Conservation (phyloP, 2,797 vertebrate species). For the Saxicola maurus region DNA sequence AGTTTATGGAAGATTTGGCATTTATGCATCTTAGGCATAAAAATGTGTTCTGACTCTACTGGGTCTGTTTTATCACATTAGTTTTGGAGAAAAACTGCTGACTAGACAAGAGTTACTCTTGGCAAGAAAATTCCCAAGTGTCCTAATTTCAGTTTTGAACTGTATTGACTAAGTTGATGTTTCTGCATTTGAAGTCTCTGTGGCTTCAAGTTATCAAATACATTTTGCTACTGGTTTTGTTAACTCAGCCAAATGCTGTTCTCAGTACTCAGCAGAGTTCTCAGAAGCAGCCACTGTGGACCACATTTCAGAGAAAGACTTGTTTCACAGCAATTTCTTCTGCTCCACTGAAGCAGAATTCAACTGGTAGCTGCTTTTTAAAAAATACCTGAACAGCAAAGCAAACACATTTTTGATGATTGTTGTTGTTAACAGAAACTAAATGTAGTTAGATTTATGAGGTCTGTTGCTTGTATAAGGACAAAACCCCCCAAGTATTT, state of each 20-base stretch:
- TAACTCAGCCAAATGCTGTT: not conserved
- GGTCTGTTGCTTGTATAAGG: not conserved
- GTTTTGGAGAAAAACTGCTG: not conserved
- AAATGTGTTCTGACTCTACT: not conserved
- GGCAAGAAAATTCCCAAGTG: not conserved
- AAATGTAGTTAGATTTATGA: not conserved
- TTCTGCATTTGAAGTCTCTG: not conserved
- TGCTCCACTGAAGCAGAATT: not conserved
- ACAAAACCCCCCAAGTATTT: not conserved
- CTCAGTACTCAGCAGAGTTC: not conserved
- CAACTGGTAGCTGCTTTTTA: not conserved
- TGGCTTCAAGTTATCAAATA: not conserved
- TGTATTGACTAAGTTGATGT: fast-evolving
- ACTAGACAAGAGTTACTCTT: not conserved
- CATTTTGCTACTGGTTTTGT: not conserved
- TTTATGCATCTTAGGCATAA: not conserved
- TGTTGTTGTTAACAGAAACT: not conserved
- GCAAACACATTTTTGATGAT: not conserved
- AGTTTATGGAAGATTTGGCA: not conserved
- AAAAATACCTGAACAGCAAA: not conserved
- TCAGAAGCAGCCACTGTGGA: not conserved
- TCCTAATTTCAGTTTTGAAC: not conserved
- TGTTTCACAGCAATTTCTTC: not conserved
- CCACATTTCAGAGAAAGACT: not conserved
- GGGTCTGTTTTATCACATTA: not conserved